Base-by-base conservation (phyloP, 2,888 invertebrate species). In the Euspilapteryx auroguttella region DNA sequence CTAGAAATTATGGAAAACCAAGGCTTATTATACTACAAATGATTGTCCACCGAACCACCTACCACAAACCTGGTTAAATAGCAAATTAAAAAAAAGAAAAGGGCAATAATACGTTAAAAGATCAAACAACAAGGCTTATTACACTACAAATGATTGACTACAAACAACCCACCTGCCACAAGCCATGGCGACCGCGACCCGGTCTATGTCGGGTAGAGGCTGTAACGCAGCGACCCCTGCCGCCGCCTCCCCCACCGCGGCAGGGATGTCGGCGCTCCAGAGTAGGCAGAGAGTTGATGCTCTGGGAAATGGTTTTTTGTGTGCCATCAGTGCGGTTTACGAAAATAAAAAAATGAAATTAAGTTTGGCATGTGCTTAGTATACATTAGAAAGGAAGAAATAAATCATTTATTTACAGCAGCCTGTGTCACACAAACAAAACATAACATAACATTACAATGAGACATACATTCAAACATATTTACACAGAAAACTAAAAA, bases 181-280 rank as follows among this genome's bases (percentile, higher is more conserved):
- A 12, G 82, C 80, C 20, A 92, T 63, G 0, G 90, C 89, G 6
- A 91, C 84, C 2, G 89, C 92, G n/a, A 93, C 90, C 20, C 89
- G 73, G 36, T 80, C 81, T 35, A 88, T 69, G 15, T 66, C 57
- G 11, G 80, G 80, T 36, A 93, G 73, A 40, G 84, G 80, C 24
- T 83, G 77, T 36, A 93, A 59, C 17, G 85, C 81, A 8, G 86
- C 78, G 14, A 92, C 82, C 21, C 84, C 79, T 29, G 82, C 78
- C 21, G 78, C 75, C 2, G 76, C 80, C 8, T 83, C 82, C 26
- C 92, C 91, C 35, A 92, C 75, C 29, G 81, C 69, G 44, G 57
- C 59, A 15, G 49, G 49, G 14, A 71, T 54, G 0, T 40, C 37
- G 24, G 51, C 56, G 20, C 47, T 37, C 71, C 71, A 73, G 28